phyloP scores from a whole-genome alignment of 2,797 vertebrate species.

The Pangasius mekongensis region DNA sequence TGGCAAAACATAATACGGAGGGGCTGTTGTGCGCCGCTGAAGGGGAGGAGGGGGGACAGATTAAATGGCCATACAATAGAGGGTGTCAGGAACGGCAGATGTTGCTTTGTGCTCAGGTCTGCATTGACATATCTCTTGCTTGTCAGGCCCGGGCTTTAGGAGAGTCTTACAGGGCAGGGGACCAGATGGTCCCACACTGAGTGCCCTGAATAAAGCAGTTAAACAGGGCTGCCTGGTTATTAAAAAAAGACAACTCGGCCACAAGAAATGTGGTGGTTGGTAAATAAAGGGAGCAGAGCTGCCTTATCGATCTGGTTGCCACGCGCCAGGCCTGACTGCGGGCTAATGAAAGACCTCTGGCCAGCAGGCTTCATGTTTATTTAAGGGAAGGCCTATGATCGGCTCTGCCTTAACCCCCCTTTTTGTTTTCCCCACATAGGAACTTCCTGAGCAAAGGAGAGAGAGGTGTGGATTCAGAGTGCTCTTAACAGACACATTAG shows the following conservation, averaged over 20 bases:
- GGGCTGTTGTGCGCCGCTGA: conserved; percentile 94
- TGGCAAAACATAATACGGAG: conserved; percentile 99
- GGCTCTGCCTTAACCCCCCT: conserved; percentile 55
- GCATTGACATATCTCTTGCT: conserved; percentile 96
- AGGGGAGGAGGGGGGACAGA: conserved; percentile 90
- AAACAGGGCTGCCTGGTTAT: conserved; percentile 78
- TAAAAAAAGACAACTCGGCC: conserved; percentile 79
- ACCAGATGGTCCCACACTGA: conserved; percentile 91
- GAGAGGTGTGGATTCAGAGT: conserved; percentile 45
- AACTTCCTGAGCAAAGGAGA: conserved; percentile 59
- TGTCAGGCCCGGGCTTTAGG: conserved; percentile 92
- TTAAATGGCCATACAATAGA: conserved; percentile 98
- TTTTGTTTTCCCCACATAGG: conserved; percentile 51
- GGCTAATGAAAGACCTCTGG: conserved; percentile 76
- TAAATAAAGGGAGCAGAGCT: conserved; percentile 81
- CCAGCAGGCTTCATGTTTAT: conserved; percentile 70
- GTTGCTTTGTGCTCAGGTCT: conserved; percentile 96
- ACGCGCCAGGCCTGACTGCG: conserved; percentile 66
- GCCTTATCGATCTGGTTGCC: conserved; percentile 81
- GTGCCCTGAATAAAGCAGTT: conserved; percentile 86
- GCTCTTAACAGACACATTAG: conserved; percentile 34
- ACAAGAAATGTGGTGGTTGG: conserved; percentile 83
- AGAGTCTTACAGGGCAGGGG: conserved; percentile 89
- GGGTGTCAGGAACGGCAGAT: conserved; percentile 98
- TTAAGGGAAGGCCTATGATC: conserved; percentile 72